These are phyloP conservation scores for Berghia stephanieae DNA, from an alignment of 1,140 invertebrate genomes.

Conservation along the genomic window DNA sequence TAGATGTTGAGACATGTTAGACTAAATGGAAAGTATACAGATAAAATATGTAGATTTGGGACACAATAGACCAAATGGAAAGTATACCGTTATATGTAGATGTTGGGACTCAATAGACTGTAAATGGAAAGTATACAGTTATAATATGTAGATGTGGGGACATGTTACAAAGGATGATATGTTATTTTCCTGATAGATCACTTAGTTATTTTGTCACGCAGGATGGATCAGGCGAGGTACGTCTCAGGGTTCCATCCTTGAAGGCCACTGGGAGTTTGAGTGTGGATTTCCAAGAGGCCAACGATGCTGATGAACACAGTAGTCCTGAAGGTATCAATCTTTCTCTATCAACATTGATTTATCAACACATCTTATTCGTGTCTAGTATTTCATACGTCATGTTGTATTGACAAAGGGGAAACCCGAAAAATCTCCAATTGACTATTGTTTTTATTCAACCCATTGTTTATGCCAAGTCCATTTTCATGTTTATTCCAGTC, in stretches of 20 bases:
- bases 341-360: neutral
- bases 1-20: no score
- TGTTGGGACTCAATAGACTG: no score
- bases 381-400: neutral
- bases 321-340: constrained; percentile 51
- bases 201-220: constrained; percentile 15
- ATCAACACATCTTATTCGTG: neutral
- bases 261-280: constrained; percentile 23
- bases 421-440: neutral
- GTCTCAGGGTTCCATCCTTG: constrained; percentile 39
- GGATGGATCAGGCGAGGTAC: constrained; percentile 50
- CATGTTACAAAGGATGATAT: no score
- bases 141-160: no score
- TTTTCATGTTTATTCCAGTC: no score
- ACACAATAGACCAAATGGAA: no score
- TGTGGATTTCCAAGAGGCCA: constrained; percentile 36
- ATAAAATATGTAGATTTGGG: no score
- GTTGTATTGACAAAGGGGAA: neutral
- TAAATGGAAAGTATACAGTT: no score
- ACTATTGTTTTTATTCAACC: neutral
- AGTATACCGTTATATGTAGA: no score
- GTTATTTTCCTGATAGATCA: no score
- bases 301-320: constrained; percentile 42
- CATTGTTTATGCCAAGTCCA: no score
- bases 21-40: no score